phyloP scores from a whole-genome alignment of 2,888 invertebrate genomes.

The Drosophila leonis region DNA sequence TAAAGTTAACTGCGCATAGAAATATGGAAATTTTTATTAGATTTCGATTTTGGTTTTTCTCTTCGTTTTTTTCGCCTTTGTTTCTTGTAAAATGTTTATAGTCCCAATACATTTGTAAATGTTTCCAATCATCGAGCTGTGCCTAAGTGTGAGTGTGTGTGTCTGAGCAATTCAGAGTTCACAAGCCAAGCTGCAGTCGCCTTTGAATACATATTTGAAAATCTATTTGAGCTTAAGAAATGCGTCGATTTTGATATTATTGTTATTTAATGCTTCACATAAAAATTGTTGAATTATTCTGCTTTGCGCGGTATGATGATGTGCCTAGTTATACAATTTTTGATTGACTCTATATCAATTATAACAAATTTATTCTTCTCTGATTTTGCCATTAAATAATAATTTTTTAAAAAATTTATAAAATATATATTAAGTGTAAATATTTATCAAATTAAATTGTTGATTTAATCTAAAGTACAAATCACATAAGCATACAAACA shows the following conservation, averaged over 20 bases:
- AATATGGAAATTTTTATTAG: conserved; percentile 79
- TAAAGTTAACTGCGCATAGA: conserved; percentile 79
- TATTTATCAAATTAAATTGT: too few species aligned
- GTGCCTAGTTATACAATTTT: background rate
- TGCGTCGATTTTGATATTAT: background rate
- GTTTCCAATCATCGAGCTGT: conserved; percentile 54
- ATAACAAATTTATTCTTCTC: background rate
- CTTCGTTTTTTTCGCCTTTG: conserved; percentile 25
- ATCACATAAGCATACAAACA: too few species aligned
- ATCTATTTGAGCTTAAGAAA: background rate
- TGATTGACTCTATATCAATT: background rate
- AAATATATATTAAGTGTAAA: too few species aligned
- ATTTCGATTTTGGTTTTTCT: conserved; percentile 61
- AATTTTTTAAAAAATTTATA: too few species aligned
- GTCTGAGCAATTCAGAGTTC: conserved; percentile 3
- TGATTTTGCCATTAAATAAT: background rate
- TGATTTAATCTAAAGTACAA: too few species aligned
- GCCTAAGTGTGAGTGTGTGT: conserved; percentile 38
- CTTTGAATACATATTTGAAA: background rate
- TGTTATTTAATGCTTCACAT: background rate
- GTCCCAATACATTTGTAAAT: conserved; percentile 70
- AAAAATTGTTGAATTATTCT: background rate
- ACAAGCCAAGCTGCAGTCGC: background rate
- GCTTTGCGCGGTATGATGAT: background rate
- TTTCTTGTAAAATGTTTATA: conserved; percentile 67